These are phyloP conservation scores for Argentina silus DNA, from an alignment of 2,797 vertebrate species.

Conservation along the genomic window DNA sequence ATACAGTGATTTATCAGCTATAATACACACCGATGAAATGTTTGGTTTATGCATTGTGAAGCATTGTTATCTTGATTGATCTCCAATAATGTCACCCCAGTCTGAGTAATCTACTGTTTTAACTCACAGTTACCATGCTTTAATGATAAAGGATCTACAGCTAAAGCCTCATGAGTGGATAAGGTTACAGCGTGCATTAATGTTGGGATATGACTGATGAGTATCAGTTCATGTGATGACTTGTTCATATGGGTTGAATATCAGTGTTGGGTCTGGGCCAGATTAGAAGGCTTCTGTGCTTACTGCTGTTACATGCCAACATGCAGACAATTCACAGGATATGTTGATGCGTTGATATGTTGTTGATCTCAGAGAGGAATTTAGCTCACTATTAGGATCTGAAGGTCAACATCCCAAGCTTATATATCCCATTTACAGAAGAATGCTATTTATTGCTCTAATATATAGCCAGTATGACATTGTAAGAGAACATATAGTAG, in stretches of 20 bases:
- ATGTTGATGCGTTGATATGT: neutral
- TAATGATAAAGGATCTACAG: neutral
- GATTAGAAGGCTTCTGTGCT: neutral
- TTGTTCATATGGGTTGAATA: neutral
- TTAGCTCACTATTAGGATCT: neutral
- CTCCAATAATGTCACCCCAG: neutral
- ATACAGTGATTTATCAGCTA: neutral
- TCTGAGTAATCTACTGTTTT: neutral
- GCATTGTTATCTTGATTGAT: neutral
- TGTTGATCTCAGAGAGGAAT: neutral
- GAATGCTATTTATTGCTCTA: neutral
- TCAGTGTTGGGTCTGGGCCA: neutral
- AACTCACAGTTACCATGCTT: neutral
- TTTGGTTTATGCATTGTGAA: neutral
- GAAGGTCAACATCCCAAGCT: neutral
- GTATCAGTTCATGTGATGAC: neutral
- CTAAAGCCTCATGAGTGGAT: neutral
- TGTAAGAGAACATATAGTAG: neutral
- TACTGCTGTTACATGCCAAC: neutral
- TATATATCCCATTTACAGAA: neutral
- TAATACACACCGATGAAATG: neutral
- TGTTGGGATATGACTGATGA: neutral
- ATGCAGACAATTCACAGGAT: neutral
- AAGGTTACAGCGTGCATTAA: neutral
- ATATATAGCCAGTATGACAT: neutral